Base-by-base conservation (phyloP, 2,113 vertebrate genomes). In the Acinonyx jubatus region DNA sequence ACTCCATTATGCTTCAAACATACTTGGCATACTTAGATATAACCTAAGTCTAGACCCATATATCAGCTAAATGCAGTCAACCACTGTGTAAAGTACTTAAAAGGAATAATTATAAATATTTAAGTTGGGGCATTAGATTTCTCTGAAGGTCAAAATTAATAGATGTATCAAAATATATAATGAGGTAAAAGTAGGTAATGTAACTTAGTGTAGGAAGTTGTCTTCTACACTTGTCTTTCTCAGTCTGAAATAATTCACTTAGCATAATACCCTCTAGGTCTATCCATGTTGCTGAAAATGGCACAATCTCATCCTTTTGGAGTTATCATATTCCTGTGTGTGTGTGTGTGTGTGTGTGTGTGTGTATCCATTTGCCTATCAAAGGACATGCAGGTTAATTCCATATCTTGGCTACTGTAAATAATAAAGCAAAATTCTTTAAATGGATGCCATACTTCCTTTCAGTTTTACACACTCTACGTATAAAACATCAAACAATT, bases 41-140 rank as follows among this genome's bases (percentile, higher is more conserved):
- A 89, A 96, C 63, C 68, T 89, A 93, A 79, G 66, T 74, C 50
- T 93, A 45, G 23, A 73, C 36, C 69, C 16, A 38, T n/a, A 33
- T 29, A 89, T 36, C 33, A 96, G 81, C n/a, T 79, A 96, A 69
- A 96, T 57, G 80, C 55, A 94, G 14, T 36, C 16, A 93, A 82
- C 5, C 1, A 41, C 4, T 36, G 63, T 96, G 79, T 68, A 97
- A 95, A 89, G 10, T 15, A 88, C 81, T 84, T 95, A 50, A 85
- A 94, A 96, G 5, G 27, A 31, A n/a, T 74, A 92, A 95, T 48
- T 91, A 76, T 38, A 92, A 96, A 83, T 90, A 96, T 78, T 91
- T 96, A 61, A 96, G 36, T 74, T 45, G 61, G 48, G 89, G 16
- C 61, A 97, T 8, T 7, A 93, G 71, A 55, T 88, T 80, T 84